Percentiles rank a stretch among this genome's conserved stretches.
Evolutionary conservation across 2,797 vertebrate species (phyloP).

Genomic region (Oryzias sinensis): DNA sequence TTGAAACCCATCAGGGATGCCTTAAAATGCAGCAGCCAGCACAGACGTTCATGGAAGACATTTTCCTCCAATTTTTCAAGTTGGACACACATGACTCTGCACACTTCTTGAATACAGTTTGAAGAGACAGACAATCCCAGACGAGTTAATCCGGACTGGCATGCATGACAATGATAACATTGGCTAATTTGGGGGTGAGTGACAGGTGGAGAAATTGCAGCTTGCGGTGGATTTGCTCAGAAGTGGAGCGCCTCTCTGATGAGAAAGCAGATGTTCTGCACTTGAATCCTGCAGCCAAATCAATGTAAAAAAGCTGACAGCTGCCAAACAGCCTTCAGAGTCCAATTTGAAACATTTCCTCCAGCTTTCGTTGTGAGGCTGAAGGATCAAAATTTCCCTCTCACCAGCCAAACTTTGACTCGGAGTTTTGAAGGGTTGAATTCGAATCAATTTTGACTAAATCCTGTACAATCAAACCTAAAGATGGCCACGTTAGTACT

Average conservation of each 20-base stretch:
- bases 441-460: neutral
- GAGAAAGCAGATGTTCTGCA: constrained; percentile 64
- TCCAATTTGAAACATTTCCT: constrained; percentile 17
- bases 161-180: constrained; percentile 12
- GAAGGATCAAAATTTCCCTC: neutral
- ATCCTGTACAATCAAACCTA: too few relatives aligned
- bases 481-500: neutral
- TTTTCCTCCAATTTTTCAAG: too few relatives aligned
- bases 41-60: neutral
- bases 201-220: constrained; percentile 54
- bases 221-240: constrained; percentile 54
- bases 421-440: neutral
- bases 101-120: neutral
- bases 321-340: constrained; percentile 27
- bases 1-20: constrained; percentile 24
- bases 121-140: constrained; percentile 10
- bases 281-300: constrained; percentile 48
- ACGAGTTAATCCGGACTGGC: constrained; percentile 3
- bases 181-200: constrained; percentile 48
- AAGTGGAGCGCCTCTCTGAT: constrained; percentile 68
- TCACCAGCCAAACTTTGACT: neutral
- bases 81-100: too few relatives aligned
- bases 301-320: constrained; percentile 20
- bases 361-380: constrained; percentile 8
- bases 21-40: neutral